Evolutionary conservation across 2,797 vertebrate species (phyloP).

Genomic region (Anabacerthia variegaticeps): DNA sequence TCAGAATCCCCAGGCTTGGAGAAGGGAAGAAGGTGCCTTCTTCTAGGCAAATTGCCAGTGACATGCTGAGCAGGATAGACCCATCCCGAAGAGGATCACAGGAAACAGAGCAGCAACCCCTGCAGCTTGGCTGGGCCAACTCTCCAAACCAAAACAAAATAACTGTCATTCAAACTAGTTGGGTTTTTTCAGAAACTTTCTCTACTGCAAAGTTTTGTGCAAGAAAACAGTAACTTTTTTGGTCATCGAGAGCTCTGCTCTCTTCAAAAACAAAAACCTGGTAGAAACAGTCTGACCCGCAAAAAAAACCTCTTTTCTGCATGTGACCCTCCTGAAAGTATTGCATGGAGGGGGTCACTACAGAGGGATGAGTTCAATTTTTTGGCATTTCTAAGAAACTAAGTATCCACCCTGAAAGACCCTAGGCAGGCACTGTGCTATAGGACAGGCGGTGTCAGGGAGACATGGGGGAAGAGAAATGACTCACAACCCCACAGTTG

Average conservation of each 20-base stretch:
- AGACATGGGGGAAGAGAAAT: not conserved
- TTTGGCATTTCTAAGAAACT: not conserved
- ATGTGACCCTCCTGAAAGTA: not conserved
- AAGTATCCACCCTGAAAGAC: not conserved
- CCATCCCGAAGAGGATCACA: not conserved
- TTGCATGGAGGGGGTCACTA: not conserved
- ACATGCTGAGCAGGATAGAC: not conserved
- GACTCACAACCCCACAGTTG: not conserved
- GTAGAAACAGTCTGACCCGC: not conserved
- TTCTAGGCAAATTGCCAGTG: not conserved
- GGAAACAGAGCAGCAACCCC: not conserved
- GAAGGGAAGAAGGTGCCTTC: not conserved
- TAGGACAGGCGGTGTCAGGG: not conserved
- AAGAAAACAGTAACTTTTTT: not conserved
- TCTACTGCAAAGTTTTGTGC: not conserved
- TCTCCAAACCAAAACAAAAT: not conserved
- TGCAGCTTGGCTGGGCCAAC: not conserved
- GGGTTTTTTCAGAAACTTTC: not conserved
- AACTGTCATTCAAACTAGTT: rapidly evolving
- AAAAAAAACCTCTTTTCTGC: not conserved
- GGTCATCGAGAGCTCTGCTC: not conserved
- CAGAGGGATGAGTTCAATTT: rapidly evolving
- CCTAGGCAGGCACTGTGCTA: not conserved
- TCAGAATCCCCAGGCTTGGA: not conserved
- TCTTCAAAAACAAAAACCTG: not conserved